These are phyloP conservation scores for Ictalurus furcatus DNA, from an alignment of 2,113 vertebrate genomes.

Conservation along the genomic window DNA sequence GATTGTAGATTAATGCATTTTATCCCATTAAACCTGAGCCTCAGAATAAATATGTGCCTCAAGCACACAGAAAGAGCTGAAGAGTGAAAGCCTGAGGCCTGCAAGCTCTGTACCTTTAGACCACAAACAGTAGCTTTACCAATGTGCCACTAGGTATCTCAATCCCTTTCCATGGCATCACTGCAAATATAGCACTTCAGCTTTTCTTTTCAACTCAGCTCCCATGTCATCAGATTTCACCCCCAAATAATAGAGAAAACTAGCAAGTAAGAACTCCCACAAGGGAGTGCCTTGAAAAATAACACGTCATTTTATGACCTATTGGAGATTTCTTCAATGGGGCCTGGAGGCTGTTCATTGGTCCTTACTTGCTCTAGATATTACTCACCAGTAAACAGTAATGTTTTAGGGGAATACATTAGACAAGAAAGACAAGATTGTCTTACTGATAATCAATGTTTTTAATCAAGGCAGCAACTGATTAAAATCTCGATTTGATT, in stretches of 20 bases:
- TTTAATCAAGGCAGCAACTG: not conserved
- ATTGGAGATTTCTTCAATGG: not conserved
- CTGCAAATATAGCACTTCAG: slow-evolving; percentile 62
- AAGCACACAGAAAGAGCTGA: slow-evolving; percentile 30
- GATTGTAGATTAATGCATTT: slow-evolving; percentile 17
- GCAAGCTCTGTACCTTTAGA: slow-evolving; percentile 35
- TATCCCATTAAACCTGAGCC: slow-evolving; percentile 25
- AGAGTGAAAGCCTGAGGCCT: slow-evolving; percentile 38
- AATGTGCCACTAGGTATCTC: slow-evolving; percentile 47
- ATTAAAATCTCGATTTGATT: not conserved
- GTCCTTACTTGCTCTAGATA: not conserved
- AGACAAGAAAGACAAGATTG: not conserved
- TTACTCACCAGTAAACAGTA: slow-evolving; percentile 4
- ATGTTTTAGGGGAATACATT: not conserved
- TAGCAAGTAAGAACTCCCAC: slow-evolving; percentile 65
- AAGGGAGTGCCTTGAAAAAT: slow-evolving; percentile 34
- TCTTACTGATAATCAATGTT: not conserved
- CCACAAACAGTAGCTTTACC: slow-evolving; percentile 54
- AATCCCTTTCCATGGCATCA: slow-evolving; percentile 67
- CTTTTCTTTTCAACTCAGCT: slow-evolving; percentile 60
- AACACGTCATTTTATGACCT: slow-evolving; percentile 53
- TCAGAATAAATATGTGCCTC: slow-evolving; percentile 29
- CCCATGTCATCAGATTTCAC: slow-evolving; percentile 67
- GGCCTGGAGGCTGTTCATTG: not conserved
- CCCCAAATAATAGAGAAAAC: slow-evolving; percentile 65